These are phyloP conservation scores for Leptinotarsa peninsularis DNA, from an alignment of 2,888 invertebrate species.

Conservation along the genomic window DNA sequence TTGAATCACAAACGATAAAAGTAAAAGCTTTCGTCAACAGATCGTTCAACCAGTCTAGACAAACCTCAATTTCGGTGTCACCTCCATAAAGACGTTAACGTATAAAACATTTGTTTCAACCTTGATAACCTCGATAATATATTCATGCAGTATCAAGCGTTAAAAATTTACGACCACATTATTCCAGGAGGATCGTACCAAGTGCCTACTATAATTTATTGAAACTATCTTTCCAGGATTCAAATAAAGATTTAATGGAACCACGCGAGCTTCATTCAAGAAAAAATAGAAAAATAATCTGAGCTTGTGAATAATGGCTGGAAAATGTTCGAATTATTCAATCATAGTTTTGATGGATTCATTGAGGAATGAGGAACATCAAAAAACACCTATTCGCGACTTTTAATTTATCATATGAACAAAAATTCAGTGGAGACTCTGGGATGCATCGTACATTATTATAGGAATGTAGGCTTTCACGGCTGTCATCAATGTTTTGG, in stretches of 20 bases:
- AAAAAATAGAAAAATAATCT: no score
- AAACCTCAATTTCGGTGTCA: background rate
- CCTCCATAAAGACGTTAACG: slow-evolving; percentile 4
- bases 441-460: no score
- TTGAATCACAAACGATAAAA: slow-evolving; percentile 4
- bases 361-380: no score
- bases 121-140: slow-evolving; percentile 1
- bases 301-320: no score
- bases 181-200: slow-evolving; percentile 16
- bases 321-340: no score
- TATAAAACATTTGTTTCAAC: background rate
- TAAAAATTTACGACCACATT: slow-evolving; percentile 21
- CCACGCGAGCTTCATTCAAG: no score
- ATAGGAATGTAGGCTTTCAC: no score
- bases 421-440: no score
- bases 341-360: no score
- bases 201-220: slow-evolving; percentile 10
- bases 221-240: background rate
- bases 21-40: background rate
- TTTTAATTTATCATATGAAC: no score
- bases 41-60: background rate
- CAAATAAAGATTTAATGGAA: background rate
- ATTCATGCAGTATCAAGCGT: slow-evolving; percentile 22
- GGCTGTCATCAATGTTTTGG: no score
- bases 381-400: no score